Conservation (phyloP, 2,113 vertebrate species). For the Arothron firmamentum region DNA sequence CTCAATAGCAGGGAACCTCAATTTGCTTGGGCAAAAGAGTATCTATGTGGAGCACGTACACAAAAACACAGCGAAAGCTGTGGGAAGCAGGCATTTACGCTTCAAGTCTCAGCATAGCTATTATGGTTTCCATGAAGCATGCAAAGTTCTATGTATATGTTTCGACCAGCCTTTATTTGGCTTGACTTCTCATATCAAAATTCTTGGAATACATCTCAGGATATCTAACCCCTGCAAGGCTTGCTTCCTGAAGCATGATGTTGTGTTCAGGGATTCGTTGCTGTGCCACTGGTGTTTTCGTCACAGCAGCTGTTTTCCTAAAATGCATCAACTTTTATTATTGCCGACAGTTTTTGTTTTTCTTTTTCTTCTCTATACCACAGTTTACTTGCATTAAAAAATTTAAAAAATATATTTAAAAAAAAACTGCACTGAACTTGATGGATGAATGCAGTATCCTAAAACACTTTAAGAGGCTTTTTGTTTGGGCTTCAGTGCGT, state of each 20-base stretch:
- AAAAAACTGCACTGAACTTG: slow-evolving; percentile 72
- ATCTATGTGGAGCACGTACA: slow-evolving; percentile 21
- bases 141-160: slow-evolving; percentile 74
- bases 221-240: slow-evolving; percentile 39
- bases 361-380: slow-evolving; percentile 75
- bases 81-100: slow-evolving; percentile 67
- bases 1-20: slow-evolving; percentile 49
- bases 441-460: slow-evolving; percentile 75
- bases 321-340: slow-evolving; percentile 4
- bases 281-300: not conserved
- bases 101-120: slow-evolving; percentile 65
- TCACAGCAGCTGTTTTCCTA: slow-evolving; percentile 28
- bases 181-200: slow-evolving; percentile 68
- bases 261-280: not conserved
- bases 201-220: slow-evolving; percentile 68
- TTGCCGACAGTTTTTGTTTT: slow-evolving; percentile 30
- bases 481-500: slow-evolving; percentile 83
- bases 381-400: slow-evolving; percentile 48
- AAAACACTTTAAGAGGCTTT: slow-evolving; percentile 82
- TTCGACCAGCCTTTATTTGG: slow-evolving; percentile 72
- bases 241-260: slow-evolving; percentile 27
- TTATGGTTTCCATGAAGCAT: slow-evolving; percentile 77
- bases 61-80: slow-evolving; percentile 52
- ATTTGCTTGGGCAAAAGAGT: slow-evolving; percentile 31
- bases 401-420: slow-evolving; percentile 68